phyloP scores from a whole-genome alignment of 2,797 vertebrate genomes.

The Phyllotis vaccarum region DNA sequence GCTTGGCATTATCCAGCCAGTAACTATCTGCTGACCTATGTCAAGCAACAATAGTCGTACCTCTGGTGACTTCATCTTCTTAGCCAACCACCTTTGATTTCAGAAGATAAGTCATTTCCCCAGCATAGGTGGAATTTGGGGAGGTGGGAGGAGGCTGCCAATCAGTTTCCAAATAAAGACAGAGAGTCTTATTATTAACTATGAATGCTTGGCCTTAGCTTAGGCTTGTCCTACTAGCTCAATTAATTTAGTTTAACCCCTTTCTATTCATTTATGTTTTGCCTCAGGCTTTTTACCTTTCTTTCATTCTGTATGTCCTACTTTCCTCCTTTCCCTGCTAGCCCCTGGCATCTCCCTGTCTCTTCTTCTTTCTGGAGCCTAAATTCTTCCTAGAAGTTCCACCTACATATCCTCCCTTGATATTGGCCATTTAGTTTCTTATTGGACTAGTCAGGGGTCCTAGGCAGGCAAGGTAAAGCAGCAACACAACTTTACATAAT shows the following conservation, averaged over 20 bases:
- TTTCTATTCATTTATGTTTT: neutral
- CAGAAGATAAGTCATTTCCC: neutral
- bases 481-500: neutral
- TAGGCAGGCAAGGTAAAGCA: neutral
- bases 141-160: neutral
- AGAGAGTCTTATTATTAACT: neutral
- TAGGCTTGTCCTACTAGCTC: neutral
- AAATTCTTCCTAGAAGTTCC: neutral
- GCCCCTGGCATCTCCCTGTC: neutral
- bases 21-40: no score
- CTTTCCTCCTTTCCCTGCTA: neutral
- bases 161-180: neutral
- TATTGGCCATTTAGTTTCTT: neutral
- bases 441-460: neutral
- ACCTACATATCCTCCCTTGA: neutral
- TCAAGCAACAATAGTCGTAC: accelerated
- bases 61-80: accelerated
- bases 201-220: neutral
- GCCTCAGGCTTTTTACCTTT: neutral
- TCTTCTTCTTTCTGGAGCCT: neutral
- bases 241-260: neutral
- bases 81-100: neutral
- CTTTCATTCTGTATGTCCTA: neutral
- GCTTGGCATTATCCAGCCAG: accelerated
- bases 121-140: neutral